These are phyloP conservation scores for Oncorhynchus gorbuscha DNA, from an alignment of 2,113 vertebrate species.

Conservation along the genomic window DNA sequence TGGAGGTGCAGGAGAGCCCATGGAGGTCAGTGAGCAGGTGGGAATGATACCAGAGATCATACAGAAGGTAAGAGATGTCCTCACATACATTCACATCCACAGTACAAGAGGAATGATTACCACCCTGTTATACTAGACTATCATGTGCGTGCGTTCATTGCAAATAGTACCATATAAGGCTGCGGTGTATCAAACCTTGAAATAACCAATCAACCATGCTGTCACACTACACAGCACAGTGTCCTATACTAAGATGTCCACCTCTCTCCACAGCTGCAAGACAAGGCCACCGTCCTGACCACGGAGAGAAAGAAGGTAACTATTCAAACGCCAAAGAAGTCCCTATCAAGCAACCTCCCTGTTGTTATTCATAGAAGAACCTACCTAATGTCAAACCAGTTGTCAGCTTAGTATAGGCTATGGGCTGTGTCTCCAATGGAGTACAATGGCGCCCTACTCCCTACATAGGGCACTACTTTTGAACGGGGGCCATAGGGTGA, in stretches of 20 bases:
- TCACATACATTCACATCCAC: neutral
- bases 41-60: constrained; percentile 89
- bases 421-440: too few relatives aligned
- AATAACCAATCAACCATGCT: too few relatives aligned
- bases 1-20: constrained; percentile 82
- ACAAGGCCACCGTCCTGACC: constrained; percentile 88
- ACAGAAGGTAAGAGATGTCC: constrained; percentile 77
- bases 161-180: too few relatives aligned
- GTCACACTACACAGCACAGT: too few relatives aligned
- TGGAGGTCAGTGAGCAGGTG: constrained; percentile 84
- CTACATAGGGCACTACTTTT: neutral
- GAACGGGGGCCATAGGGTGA: neutral
- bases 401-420: neutral
- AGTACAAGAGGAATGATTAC: neutral
- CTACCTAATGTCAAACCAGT: neutral
- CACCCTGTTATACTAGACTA: too few relatives aligned
- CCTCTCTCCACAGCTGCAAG: constrained; percentile 78
- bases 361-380: too few relatives aligned
- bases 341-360: neutral
- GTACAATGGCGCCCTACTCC: neutral
- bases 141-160: too few relatives aligned
- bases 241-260: neutral
- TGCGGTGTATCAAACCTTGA: too few relatives aligned
- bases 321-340: neutral
- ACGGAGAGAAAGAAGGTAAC: constrained; percentile 88